A percentile compares a stretch with the other conserved stretches of the same genome.
Conservation (phyloP, 1,140 invertebrate genomes). For the Papilio helenus region DNA sequence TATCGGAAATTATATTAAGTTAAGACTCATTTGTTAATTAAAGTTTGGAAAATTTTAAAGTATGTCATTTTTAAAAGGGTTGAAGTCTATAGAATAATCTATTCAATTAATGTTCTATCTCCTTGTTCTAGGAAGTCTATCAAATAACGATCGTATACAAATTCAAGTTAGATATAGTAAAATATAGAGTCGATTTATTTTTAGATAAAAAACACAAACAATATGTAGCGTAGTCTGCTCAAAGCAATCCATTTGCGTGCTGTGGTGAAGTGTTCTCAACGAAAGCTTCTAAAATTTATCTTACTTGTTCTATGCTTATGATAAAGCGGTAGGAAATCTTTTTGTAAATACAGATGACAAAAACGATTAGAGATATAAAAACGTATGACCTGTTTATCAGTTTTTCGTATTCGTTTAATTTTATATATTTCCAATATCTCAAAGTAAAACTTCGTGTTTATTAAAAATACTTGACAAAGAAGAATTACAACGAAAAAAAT, state of each 20-base stretch:
- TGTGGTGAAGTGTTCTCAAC: neutral
- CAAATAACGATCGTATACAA: too few relatives aligned
- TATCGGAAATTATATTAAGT: too few relatives aligned
- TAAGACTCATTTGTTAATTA: too few relatives aligned
- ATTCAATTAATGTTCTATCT: too few relatives aligned
- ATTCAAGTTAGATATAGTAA: too few relatives aligned
- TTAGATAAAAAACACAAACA: neutral
- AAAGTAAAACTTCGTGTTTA: neutral
- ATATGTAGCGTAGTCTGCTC: neutral
- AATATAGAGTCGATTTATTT: neutral
- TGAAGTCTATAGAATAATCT: too few relatives aligned
- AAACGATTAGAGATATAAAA: neutral
- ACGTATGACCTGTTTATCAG: neutral
- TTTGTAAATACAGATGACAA: neutral
- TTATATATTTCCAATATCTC: neutral
- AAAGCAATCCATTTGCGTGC: conserved; percentile 10
- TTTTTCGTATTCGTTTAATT: neutral
- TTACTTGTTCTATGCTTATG: neutral
- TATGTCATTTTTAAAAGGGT: too few relatives aligned
- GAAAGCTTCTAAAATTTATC: conserved; percentile 4
- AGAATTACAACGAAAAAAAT: conserved; percentile 5
- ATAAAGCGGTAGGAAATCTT: neutral
- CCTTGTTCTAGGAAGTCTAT: too few relatives aligned
- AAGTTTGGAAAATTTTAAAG: too few relatives aligned
- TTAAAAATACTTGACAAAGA: neutral